Base-by-base conservation (phyloP, 2,797 vertebrate species). In the Trematomus bernacchii region DNA sequence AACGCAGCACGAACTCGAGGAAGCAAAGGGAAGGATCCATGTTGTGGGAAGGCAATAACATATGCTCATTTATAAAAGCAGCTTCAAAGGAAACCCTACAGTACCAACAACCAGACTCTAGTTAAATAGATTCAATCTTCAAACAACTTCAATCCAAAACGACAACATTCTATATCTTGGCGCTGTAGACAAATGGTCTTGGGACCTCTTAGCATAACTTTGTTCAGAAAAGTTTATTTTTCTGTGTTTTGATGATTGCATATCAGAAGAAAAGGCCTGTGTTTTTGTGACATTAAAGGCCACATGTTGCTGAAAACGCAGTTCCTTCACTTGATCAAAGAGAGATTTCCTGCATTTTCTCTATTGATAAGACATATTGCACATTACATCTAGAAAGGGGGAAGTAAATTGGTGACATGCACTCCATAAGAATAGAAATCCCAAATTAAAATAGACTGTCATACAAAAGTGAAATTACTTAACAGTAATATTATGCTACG, bases 401-500 rank as follows among this genome's bases (percentile, higher is more conserved):
- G 64, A 76, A 77, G 52, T 57, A 40, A 79, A 76, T 60, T 37
- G n/a, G 46, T 59, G 51, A 69, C 66, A 80, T 70, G 27, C 62
- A 83, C 68, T 53, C 30, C 63, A 76, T 66, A 62, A 84, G 37
- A 23, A 58, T 40, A 53, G 68, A 71, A 78, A 76, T 55, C 19
- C 63, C 13, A 59, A 67, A 77, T 50, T 23, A 54, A 53, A 73
- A 72, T 14, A 33, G 12, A 55, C 40, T 61, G 42, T 62, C 47
- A 60, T 70, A 73, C 11, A 70, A 80, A 85, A 76, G 69, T 77
- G 58, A 87, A 43, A 79, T 73, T 58, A 76, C 63, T 72, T 55
- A 80, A 65, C 66, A 76, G 71, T 76, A 54, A 75, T 73, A 40
- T 84, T 81, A 74, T 84, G 76, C 84, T 85, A 90, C 75, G 62